These are phyloP conservation scores for Hoplostethus mediterraneus DNA, from an alignment of 2,797 vertebrate genomes.

Conservation along the genomic window DNA sequence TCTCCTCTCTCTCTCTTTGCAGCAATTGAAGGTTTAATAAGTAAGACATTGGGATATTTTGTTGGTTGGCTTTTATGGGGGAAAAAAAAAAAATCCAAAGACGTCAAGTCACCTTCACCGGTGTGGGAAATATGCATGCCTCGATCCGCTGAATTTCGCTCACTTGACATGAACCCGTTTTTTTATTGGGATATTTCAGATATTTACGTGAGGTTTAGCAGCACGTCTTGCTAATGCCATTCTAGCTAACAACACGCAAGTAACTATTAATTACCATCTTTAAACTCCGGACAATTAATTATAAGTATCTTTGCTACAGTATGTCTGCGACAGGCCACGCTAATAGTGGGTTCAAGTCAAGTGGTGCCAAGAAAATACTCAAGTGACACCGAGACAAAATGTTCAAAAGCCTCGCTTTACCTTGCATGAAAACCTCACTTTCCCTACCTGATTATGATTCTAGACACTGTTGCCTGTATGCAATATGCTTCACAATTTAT, in stretches of 20 bases:
- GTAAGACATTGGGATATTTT: slow-evolving; percentile 84
- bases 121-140: slow-evolving; percentile 82
- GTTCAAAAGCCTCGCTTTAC: slow-evolving; percentile 57
- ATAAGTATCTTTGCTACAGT: slow-evolving; percentile 7
- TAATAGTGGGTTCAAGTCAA: slow-evolving; percentile 77
- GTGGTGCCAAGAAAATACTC: slow-evolving; percentile 50
- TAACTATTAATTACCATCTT: slow-evolving; percentile 20
- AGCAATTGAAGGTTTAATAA: slow-evolving; percentile 92
- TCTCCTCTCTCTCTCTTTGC: slow-evolving; percentile 83
- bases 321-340: slow-evolving; percentile 19
- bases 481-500: slow-evolving; percentile 43
- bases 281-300: not conserved
- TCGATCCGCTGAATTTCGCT: slow-evolving; percentile 74
- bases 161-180: slow-evolving; percentile 80
- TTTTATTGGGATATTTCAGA: slow-evolving; percentile 46
- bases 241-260: slow-evolving; percentile 29
- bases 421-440: slow-evolving; percentile 83
- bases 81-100: slow-evolving; percentile 45
- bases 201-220: slow-evolving; percentile 42
- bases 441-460: slow-evolving; percentile 59
- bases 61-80: slow-evolving; percentile 72
- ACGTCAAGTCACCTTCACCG: slow-evolving; percentile 47
- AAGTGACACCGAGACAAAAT: slow-evolving; percentile 34
- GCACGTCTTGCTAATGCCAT: slow-evolving; percentile 37
- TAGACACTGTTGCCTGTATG: slow-evolving; percentile 53